Conservation (phyloP, 1,140 invertebrate genomes). For the Meteorus sp. region DNA sequence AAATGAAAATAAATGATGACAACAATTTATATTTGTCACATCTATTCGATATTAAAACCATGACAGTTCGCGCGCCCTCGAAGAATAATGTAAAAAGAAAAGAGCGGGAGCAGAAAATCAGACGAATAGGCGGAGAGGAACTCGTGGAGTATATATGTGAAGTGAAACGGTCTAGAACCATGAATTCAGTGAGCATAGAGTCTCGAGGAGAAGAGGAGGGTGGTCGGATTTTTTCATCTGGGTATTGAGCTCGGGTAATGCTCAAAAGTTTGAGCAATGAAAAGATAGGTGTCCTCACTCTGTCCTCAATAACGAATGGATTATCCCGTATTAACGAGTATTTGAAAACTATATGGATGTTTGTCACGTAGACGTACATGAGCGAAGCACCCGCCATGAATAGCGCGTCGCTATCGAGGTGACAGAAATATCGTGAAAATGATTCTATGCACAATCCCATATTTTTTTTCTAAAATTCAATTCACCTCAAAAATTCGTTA, state of each 20-base stretch:
- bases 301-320: slow-evolving; percentile 20
- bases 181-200: slow-evolving; percentile 24
- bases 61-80: too few species aligned
- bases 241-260: slow-evolving; percentile 13
- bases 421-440: too few species aligned
- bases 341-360: background rate
- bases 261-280: background rate
- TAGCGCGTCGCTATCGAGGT: too few species aligned
- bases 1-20: too few species aligned
- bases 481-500: too few species aligned
- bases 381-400: too few species aligned
- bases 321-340: slow-evolving; percentile 16
- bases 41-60: too few species aligned
- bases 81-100: background rate
- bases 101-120: too few species aligned
- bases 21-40: too few species aligned
- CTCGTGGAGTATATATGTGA: background rate
- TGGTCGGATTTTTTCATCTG: slow-evolving; percentile 16
- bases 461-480: too few species aligned
- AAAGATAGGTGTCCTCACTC: background rate
- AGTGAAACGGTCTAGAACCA: slow-evolving; percentile 4
- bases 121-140: too few species aligned
- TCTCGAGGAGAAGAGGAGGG: background rate
- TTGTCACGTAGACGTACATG: background rate
- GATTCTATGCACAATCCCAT: too few species aligned